A percentile compares a stretch with the other conserved stretches of the same genome.
These are phyloP conservation scores for Campoplex nolae DNA, from an alignment of 2,888 invertebrate species.

Conservation along the genomic window DNA sequence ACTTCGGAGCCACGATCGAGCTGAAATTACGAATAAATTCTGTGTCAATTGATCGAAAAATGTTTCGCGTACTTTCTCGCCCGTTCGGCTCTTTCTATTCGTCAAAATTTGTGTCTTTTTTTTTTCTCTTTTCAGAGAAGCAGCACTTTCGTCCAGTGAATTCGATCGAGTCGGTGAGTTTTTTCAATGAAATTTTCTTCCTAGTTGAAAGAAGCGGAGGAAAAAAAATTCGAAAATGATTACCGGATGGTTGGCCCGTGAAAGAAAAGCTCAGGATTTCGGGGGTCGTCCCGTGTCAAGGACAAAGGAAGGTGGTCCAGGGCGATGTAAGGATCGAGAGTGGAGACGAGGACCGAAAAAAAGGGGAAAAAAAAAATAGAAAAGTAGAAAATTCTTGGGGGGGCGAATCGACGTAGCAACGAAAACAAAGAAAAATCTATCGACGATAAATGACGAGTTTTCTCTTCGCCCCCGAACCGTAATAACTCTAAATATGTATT, in stretches of 20 bases:
- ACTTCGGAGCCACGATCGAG: too few relatives aligned
- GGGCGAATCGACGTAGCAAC: slow-evolving; percentile 50
- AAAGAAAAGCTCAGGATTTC: too few relatives aligned
- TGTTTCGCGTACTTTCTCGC: too few relatives aligned
- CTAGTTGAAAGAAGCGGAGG: background rate
- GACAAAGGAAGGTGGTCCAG: slow-evolving; percentile 3
- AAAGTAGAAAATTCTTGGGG: background rate
- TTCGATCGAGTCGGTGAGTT: too few relatives aligned
- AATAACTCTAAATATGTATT: background rate
- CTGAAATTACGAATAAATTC: too few relatives aligned
- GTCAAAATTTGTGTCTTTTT: too few relatives aligned
- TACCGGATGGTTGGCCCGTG: too few relatives aligned
- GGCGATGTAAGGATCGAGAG: background rate
- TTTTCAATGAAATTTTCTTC: background rate
- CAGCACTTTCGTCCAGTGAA: too few relatives aligned
- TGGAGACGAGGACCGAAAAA: background rate
- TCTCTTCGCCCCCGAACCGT: background rate
- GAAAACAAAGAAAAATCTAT: slow-evolving; percentile 8
- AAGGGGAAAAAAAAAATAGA: background rate
- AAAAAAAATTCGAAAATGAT: background rate
- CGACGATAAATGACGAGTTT: background rate
- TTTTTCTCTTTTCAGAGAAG: too few relatives aligned
- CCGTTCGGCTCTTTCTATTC: too few relatives aligned
- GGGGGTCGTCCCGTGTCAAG: background rate
- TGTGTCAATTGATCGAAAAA: too few relatives aligned